Evolutionary conservation across 2,797 vertebrate species (phyloP).

Genomic region (Poeciliopsis infans): DNA sequence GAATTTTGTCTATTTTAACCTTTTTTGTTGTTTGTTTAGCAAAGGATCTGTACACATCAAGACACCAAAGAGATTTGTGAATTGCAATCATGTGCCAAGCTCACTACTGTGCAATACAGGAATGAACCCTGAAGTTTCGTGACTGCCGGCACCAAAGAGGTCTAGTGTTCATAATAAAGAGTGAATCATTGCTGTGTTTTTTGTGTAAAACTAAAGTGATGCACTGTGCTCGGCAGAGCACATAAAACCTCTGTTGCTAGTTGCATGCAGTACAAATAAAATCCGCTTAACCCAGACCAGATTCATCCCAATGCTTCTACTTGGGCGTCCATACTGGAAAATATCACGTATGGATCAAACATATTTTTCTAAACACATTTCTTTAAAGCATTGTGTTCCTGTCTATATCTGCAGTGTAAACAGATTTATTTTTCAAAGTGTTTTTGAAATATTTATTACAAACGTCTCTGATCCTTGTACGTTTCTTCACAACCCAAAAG

Average conservation of each 20-base stretch:
- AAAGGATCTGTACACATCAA: not conserved
- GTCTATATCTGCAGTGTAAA: not conserved
- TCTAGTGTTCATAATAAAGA: not conserved
- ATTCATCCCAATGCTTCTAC: not conserved
- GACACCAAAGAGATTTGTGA: not conserved
- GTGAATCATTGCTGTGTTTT: not conserved
- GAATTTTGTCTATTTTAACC: not conserved
- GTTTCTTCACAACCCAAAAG: constrained; percentile 63
- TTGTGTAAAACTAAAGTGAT: not conserved
- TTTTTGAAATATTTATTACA: not conserved
- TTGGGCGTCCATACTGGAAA: not conserved
- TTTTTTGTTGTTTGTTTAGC: not conserved
- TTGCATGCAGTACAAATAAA: not conserved
- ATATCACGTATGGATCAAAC: not conserved
- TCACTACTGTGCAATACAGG: not conserved
- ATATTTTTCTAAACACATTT: not conserved
- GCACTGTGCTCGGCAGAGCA: not conserved
- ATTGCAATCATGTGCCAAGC: not conserved
- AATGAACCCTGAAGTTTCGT: not conserved
- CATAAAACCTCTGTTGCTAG: not conserved
- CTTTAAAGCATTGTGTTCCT: not conserved
- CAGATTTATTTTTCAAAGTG: not conserved
- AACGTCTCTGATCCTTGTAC: constrained; percentile 47
- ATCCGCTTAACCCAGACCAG: not conserved
- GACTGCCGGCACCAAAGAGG: not conserved